phyloP scores from a whole-genome alignment of 1,140 invertebrate species.

The Colletes gigas region DNA sequence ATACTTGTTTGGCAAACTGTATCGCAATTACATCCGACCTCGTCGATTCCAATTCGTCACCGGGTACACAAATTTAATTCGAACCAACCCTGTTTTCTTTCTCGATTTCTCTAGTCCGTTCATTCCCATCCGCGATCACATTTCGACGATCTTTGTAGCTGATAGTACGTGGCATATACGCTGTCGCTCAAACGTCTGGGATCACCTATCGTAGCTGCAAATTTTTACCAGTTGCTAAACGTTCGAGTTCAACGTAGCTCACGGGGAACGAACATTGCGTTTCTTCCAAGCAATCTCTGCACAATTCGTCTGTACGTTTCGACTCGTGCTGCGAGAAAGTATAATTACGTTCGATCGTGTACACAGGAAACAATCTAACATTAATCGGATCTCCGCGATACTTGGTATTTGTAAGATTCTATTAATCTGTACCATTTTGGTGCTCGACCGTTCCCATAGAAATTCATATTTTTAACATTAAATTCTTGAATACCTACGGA shows the following conservation, averaged over 20 bases:
- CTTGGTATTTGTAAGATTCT: too few species aligned
- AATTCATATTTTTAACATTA: too few species aligned
- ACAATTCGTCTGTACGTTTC: background rate
- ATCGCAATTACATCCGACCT: background rate
- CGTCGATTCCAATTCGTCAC: background rate
- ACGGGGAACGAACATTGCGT: background rate
- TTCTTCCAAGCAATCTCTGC: background rate
- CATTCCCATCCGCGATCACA: background rate
- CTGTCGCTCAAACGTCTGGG: background rate
- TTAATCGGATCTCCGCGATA: too few species aligned
- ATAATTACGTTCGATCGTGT: too few species aligned
- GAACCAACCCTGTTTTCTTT: background rate
- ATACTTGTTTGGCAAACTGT: background rate
- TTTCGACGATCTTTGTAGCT: conserved; percentile 3
- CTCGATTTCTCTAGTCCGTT: background rate
- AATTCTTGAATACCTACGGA: too few species aligned
- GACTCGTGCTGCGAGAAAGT: too few species aligned
- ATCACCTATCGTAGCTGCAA: background rate
- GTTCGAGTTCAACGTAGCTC: background rate
- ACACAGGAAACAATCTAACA: too few species aligned
- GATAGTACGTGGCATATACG: background rate
- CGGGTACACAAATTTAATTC: background rate
- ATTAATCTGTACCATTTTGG: too few species aligned
- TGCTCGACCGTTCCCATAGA: too few species aligned
- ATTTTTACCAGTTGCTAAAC: background rate